Evolutionary conservation across 2,797 vertebrate genomes (phyloP).

Genomic region (Pogonophryne albipinna): DNA sequence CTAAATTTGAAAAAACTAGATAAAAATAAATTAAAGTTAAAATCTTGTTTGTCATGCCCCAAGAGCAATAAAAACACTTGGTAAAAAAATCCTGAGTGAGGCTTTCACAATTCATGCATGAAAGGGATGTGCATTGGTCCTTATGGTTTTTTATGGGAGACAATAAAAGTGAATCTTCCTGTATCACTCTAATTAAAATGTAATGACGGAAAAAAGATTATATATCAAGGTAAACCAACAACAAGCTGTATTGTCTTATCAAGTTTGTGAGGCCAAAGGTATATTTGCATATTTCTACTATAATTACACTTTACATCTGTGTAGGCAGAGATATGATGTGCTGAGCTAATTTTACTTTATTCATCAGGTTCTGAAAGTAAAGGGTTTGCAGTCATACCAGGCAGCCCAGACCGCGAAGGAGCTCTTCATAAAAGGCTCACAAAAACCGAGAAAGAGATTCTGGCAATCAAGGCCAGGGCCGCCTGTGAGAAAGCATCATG

Average conservation of each 20-base stretch:
- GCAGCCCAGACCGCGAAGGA: slow-evolving; percentile 63
- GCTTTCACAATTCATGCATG: too few relatives aligned
- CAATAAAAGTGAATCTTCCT: neutral
- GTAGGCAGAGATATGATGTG: neutral
- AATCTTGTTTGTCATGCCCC: too few relatives aligned
- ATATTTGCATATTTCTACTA: neutral
- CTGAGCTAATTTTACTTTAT: neutral
- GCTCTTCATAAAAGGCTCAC: slow-evolving; percentile 78
- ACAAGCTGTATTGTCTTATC: neutral
- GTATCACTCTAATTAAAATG: neutral
- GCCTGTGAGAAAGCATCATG: slow-evolving; percentile 81
- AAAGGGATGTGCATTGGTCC: neutral
- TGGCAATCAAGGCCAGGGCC: slow-evolving; percentile 83
- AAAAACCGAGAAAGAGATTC: slow-evolving; percentile 84
- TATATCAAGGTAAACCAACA: neutral
- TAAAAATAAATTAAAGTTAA: too few relatives aligned
- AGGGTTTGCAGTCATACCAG: slow-evolving; percentile 52
- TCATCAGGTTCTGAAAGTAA: slow-evolving; percentile 60
- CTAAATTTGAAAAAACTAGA: too few relatives aligned
- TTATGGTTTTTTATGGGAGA: neutral
- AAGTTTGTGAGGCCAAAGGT: neutral
- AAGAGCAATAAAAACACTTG: too few relatives aligned
- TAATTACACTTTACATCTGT: slow-evolving; percentile 1
- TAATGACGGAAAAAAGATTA: neutral
- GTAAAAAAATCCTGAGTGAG: too few relatives aligned